Base-by-base conservation (phyloP, 1,140 invertebrate genomes). In the Limonius californicus region DNA sequence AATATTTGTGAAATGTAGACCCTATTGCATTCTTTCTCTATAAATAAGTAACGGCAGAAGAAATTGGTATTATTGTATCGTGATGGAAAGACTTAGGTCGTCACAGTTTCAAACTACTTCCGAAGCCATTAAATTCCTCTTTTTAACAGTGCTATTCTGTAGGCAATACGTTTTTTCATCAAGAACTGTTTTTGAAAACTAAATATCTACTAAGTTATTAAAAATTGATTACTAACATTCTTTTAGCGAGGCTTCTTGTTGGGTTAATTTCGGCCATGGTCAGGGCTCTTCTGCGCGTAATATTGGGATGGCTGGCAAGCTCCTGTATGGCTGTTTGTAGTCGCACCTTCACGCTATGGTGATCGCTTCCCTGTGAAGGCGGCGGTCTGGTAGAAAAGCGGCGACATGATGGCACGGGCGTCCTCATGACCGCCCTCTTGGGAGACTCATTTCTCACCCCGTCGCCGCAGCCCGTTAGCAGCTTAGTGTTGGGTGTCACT, bases 181-280 rank as follows among this genome's bases (percentile, higher is more conserved):
- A n/a, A n/a, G n/a, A n/a, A n/a, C n/a, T n/a, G n/a, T n/a, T n/a
- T n/a, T n/a, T n/a, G n/a, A n/a, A n/a, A n/a, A n/a, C n/a, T n/a
- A n/a, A n/a, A n/a, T n/a, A n/a, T n/a, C n/a, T n/a, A n/a, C n/a
- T n/a, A n/a, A n/a, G n/a, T n/a, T n/a, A n/a, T n/a, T n/a, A n/a
- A n/a, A n/a, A n/a, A n/a, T n/a, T n/a, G n/a, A n/a, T n/a, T 15
- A 14, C 20, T 27, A 27, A 27, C 23, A 9, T 27, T 27, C 9
- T 32, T 57, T 57, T 57, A n/a, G n/a, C 7, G 15, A 42, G 6
- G 8, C 1, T 19, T 32, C 30, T 39, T 15, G 12, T 57, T 8
- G 78, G 77, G 0, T 76, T 78, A 15, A 79, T 60, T 27, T 79
- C 76, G 43, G 78, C 77, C 74, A 79, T 76, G 1, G 77, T 78